phyloP scores from a whole-genome alignment of 2,888 invertebrate genomes.

The Standfussiana lucernea region DNA sequence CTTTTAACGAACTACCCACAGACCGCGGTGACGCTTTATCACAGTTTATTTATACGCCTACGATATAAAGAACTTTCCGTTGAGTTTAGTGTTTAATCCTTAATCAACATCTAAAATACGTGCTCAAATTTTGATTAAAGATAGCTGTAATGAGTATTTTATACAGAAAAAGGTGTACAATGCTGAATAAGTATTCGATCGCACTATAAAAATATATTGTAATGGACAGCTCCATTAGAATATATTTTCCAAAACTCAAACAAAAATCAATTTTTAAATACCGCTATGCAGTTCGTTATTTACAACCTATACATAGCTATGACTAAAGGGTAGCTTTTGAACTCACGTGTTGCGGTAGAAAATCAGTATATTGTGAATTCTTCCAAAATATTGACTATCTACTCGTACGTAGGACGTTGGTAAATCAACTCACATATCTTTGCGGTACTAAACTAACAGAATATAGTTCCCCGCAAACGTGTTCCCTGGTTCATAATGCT shows the following conservation, averaged over 20 bases:
- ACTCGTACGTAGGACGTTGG: slow-evolving; percentile 8
- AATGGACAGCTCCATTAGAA: background rate
- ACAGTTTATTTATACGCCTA: slow-evolving; percentile 43
- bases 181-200: background rate
- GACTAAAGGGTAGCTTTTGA: background rate
- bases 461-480: slow-evolving; percentile 4
- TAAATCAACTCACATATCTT: background rate
- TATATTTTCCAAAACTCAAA: background rate
- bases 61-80: slow-evolving; percentile 15
- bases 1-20: slow-evolving; percentile 38
- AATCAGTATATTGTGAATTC: background rate
- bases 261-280: background rate
- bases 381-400: slow-evolving; percentile 4
- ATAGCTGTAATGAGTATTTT: background rate
- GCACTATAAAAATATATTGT: no score
- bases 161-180: background rate
- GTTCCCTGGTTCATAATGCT: slow-evolving; percentile 24
- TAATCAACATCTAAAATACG: slow-evolving; percentile 28
- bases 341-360: background rate
- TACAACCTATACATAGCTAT: background rate
- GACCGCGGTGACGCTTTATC: slow-evolving; percentile 20
- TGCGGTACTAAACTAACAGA: slow-evolving; percentile 3
- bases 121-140: slow-evolving; percentile 3
- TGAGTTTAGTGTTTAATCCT: slow-evolving; percentile 14
- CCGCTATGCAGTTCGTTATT: background rate